Evolutionary conservation across 1,140 invertebrate species (phyloP), one percentile per base, ranked within the genome.

Genomic region (Alviniconcha marisindica): DNA sequence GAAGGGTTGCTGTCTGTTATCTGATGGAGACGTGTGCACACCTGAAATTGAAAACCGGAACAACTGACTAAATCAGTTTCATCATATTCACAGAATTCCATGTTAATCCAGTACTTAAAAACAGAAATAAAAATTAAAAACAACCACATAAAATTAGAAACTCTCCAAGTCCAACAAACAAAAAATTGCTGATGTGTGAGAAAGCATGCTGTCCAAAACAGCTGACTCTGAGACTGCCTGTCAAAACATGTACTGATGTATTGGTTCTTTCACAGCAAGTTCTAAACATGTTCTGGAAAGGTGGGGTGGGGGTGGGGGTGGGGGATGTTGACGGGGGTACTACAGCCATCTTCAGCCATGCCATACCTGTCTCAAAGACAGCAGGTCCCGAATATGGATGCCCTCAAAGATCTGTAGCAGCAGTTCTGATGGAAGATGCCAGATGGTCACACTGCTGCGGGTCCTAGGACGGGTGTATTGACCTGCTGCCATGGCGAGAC

Each of bases 341-440:
- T 42, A 38, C 36, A 28, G 21, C 74, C 21, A 77, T 12, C 14
- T 38, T 73, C 18, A 79, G 54, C 28, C 40, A 81, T 42, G 73
- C 54, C 91, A 88, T 87, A 92, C 92, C 42, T 83, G 82, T 86
- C 84, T 85, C 86, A 93, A 87, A 71, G 85, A 90, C 69, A 93
- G 88, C 12, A 93, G 66, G 79, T 93, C 92, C 77, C 86, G 88
- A 21, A 93, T 88, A 77, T 91, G 91, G 12, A 93, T 79, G 18
- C 85, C 84, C 83, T 88, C 88, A 21, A 92, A 83, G 15, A 93
- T 85, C 77, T 87, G 87, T 3, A 92, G 63, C 12, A 92, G 48
- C 28, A 93, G 78, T 86, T 92, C 91, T 60, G 91, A 90, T 56
- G 92, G 91, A 10, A 93, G 78, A 77, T 89, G 86, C 89, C 90